These are phyloP conservation scores for Hedya salicella DNA, from an alignment of 2,888 invertebrate species.

Conservation along the genomic window DNA sequence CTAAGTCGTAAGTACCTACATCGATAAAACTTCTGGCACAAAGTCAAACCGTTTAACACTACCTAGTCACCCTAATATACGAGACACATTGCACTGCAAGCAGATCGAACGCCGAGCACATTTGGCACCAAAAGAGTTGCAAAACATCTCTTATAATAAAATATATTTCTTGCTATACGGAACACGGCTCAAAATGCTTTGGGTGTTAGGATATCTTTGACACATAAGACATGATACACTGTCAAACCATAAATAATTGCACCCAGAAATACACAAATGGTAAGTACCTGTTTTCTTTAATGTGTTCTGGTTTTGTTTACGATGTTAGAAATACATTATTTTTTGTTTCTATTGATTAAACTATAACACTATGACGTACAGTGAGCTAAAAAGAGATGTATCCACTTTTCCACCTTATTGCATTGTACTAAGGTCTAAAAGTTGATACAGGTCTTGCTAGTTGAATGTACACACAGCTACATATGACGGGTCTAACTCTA, in stretches of 20 bases:
- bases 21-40: conserved; percentile 3
- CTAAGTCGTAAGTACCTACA: not conserved
- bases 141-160: not conserved
- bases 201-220: not conserved
- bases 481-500: too few relatives aligned
- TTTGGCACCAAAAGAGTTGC: conserved; percentile 12
- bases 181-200: conserved; percentile 20
- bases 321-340: not conserved
- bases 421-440: too few relatives aligned
- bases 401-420: too few relatives aligned
- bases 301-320: not conserved
- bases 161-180: not conserved
- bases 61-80: conserved; percentile 14
- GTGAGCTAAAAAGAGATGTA: too few relatives aligned
- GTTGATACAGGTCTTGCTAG: too few relatives aligned
- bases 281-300: conserved; percentile 29
- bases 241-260: conserved; percentile 24
- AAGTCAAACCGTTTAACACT: conserved; percentile 6
- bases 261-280: conserved; percentile 26
- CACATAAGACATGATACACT: not conserved
- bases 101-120: not conserved
- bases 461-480: too few relatives aligned
- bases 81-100: conserved; percentile 21
- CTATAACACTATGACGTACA: too few relatives aligned
- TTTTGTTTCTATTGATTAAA: conserved; percentile 1